Percentiles rank a stretch among this genome's conserved stretches.
phyloP scores from a whole-genome alignment of 2,888 invertebrate species.

The Pandemis corylana region DNA sequence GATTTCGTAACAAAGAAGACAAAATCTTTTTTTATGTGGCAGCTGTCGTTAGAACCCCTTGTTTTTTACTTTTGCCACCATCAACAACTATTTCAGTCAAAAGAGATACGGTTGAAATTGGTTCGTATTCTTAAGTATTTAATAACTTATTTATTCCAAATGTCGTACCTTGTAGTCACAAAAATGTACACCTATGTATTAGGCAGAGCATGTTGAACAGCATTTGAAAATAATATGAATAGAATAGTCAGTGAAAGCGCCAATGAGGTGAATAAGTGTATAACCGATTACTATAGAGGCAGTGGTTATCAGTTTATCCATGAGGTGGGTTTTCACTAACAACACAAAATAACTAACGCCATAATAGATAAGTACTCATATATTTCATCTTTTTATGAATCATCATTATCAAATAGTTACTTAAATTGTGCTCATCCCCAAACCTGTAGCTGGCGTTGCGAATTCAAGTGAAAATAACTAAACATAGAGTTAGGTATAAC shows the following conservation, averaged over 20 bases:
- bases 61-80: not conserved
- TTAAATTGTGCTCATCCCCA: not conserved
- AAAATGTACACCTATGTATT: not conserved
- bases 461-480: too few species aligned
- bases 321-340: conserved; percentile 4
- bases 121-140: not conserved
- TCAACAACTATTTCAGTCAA: not conserved
- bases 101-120: not conserved
- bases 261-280: not conserved
- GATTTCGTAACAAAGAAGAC: not conserved
- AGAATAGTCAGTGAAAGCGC: conserved; percentile 4
- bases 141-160: not conserved
- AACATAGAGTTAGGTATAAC: too few species aligned
- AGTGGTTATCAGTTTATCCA: conserved; percentile 1
- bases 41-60: not conserved
- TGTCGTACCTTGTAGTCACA: not conserved
- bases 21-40: not conserved
- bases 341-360: conserved; percentile 1
- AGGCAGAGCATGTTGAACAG: not conserved
- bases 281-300: not conserved
- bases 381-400: too few species aligned
- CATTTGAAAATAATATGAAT: not conserved
- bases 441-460: not conserved
- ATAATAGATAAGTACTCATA: conserved; percentile 5
- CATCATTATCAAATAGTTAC: not conserved